Evolutionary conservation across 2,888 invertebrate species (phyloP), one percentile per base, ranked within the genome.

Genomic region (Lysandra coridon): DNA sequence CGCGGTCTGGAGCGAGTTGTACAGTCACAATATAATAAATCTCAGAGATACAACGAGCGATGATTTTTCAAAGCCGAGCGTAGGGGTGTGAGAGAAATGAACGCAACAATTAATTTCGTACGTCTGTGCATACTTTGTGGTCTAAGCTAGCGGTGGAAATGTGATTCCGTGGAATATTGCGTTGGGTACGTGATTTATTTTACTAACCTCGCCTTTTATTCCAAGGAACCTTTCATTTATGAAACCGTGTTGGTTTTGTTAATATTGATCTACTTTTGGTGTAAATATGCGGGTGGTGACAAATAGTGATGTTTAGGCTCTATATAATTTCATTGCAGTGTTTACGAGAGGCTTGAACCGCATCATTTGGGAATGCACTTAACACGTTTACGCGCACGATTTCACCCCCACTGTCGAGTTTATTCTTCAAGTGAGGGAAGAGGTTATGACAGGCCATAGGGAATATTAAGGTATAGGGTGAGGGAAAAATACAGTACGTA

Each of bases 41-140:
- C 89, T 87, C 83, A 81, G 85, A 83, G 85, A 86, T 82, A 88
- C 89, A 89, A 87, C 87, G 87, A 87, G 87, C 86, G 90, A 91
- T 92, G 91, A 92, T 92, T 92, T 92, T 93, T 93, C 92, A 91
- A 90, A 86, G 90, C 88, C 86, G 86, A 87, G 86, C 88, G 89
- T 84, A 84, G 86, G 87, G 88, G 90, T 87, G 91, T 90, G 89
- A 86, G 87, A 87, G 91, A 91, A 92, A 88, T 90, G 89, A 90
- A 89, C 88, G 87, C 87, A 87, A 90, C 93, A 92, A 94, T 93
- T 93, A 93, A 93, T 93, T 91, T 91, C 85, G 84, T 88, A 85
- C 88, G 87, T 88, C 89, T 89, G 86, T 83, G 85, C 79, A 80
- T 81, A 73, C 81, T 76, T 33, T 53, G 73, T 78, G 81, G 80